Conservation (phyloP, 2,888 invertebrate species). For the Hypselothyrea guttata region DNA sequence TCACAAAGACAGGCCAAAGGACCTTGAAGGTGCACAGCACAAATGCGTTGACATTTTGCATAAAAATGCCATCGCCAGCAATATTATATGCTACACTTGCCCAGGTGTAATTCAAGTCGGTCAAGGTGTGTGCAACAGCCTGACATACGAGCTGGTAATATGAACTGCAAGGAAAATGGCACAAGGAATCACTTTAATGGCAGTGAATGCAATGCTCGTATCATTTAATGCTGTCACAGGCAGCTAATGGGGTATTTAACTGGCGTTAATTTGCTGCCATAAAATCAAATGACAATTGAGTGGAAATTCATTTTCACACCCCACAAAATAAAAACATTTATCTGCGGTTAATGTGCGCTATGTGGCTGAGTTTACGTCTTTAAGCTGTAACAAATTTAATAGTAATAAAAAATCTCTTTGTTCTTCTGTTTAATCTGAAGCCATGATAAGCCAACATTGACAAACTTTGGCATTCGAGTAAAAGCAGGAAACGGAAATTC, state of each 20-base stretch:
- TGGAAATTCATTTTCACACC: slow-evolving; percentile 30
- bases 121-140: slow-evolving; percentile 36
- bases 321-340: background rate
- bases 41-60: slow-evolving; percentile 58
- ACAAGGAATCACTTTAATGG: background rate
- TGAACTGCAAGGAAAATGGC: background rate
- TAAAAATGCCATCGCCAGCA: slow-evolving; percentile 16
- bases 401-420: slow-evolving; percentile 17
- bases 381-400: slow-evolving; percentile 15
- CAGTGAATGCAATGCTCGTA: background rate
- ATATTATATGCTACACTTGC: background rate
- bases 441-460: slow-evolving; percentile 1
- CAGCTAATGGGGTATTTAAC: background rate
- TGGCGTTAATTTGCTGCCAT: background rate
- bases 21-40: slow-evolving; percentile 45
- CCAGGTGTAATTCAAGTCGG: slow-evolving; percentile 20
- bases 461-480: slow-evolving; percentile 31
- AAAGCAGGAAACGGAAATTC: slow-evolving; percentile 52
- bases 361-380: background rate
- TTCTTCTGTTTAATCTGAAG: slow-evolving; percentile 6
- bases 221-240: background rate
- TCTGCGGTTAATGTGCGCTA: no score
- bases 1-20: slow-evolving; percentile 43
- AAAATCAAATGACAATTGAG: slow-evolving; percentile 24
- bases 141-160: no score